Conservation (phyloP, 2,797 vertebrate genomes). For the Brachymystax lenok region DNA sequence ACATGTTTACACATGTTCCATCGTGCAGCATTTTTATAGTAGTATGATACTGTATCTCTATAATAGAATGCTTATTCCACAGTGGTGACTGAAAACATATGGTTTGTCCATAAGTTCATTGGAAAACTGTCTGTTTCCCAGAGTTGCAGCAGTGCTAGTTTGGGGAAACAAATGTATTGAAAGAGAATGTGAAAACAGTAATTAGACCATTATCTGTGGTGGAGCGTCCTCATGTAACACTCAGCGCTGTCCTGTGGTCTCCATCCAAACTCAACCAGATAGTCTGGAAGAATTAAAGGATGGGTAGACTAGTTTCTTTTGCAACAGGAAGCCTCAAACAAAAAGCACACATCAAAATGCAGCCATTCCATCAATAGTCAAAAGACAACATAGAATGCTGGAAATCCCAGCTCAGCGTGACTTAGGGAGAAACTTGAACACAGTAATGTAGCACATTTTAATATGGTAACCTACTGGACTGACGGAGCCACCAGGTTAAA, state of each 20-base stretch:
- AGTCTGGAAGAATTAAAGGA: conserved; percentile 16
- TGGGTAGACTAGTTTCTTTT: conserved; percentile 13
- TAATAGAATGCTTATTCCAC: no score
- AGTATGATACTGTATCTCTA: no score
- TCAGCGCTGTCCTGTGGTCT: conserved; percentile 17
- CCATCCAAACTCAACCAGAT: conserved; percentile 8
- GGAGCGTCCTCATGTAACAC: conserved; percentile 24
- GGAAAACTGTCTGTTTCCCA: no score
- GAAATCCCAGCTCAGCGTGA: no score
- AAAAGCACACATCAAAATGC: neutral
- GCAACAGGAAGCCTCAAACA: conserved; percentile 19
- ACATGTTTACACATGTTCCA: no score
- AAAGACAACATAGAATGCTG: neutral
- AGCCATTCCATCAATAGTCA: neutral
- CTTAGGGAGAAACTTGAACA: neutral
- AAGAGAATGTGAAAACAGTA: conserved; percentile 20
- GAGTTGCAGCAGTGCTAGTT: conserved; percentile 4
- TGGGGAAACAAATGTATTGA: conserved; percentile 36
- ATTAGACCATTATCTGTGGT: conserved; percentile 43
- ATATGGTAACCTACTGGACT: conserved; percentile 11
- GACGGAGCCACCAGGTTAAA: conserved; percentile 56
- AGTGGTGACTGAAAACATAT: no score
- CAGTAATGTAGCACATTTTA: neutral
- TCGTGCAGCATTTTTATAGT: no score
- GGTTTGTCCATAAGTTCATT: no score